Percentiles rank a stretch among this genome's conserved stretches.
phyloP scores from a whole-genome alignment of 1,140 invertebrate genomes.

The Diachasmimorpha longicaudata region DNA sequence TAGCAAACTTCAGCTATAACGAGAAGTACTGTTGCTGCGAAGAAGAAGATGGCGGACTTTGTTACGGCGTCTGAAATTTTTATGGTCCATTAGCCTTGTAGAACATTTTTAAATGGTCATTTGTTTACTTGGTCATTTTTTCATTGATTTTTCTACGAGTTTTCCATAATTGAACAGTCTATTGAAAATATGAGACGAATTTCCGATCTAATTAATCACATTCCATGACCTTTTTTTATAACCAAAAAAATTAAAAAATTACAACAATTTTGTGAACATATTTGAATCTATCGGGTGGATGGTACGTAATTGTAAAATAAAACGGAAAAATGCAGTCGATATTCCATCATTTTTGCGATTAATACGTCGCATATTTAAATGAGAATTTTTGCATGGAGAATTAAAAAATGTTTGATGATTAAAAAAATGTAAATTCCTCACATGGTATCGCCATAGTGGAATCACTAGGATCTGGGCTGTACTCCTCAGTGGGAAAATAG shows the following conservation, averaged over 20 bases:
- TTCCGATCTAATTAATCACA: no score
- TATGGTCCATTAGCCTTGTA: constrained; percentile 25
- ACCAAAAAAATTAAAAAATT: no score
- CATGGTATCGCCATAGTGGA: constrained; percentile 88
- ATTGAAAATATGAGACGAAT: no score
- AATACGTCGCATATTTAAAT: background rate
- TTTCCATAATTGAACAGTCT: background rate
- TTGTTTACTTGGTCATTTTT: constrained; percentile 3
- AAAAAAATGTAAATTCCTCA: constrained; percentile 62
- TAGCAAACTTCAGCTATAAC: constrained; percentile 70
- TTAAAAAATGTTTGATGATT: background rate
- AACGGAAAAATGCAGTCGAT: no score
- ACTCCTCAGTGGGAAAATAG: constrained; percentile 84
- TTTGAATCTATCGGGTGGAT: no score
- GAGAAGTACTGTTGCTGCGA: constrained; percentile 67
- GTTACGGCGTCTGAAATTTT: constrained; percentile 70
- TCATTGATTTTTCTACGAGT: constrained; percentile 33
- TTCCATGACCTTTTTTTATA: no score
- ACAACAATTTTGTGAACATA: no score
- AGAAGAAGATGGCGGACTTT: constrained; percentile 71
- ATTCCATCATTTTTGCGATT: no score
- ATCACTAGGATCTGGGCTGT: constrained; percentile 83
- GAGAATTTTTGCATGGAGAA: background rate
- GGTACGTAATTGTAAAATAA: no score
- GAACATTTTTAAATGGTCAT: no score